Conservation (phyloP, 1,140 invertebrate genomes). For the Yoshiicerus persimilis region DNA sequence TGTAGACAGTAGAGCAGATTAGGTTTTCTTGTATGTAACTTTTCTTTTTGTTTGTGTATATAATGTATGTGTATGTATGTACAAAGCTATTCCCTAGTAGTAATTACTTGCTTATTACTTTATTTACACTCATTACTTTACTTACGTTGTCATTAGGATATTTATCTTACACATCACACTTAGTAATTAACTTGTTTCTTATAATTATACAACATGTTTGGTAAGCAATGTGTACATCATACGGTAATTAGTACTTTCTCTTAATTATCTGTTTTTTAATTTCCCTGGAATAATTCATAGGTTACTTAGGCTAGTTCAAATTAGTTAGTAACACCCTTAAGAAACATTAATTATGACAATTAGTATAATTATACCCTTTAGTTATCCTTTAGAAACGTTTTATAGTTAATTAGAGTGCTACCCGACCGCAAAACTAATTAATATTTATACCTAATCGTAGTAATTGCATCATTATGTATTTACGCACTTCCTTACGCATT, state of each 20-base stretch:
- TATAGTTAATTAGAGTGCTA: neutral
- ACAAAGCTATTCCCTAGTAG: neutral
- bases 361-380: neutral
- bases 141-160: neutral
- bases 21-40: neutral
- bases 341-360: neutral
- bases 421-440: neutral
- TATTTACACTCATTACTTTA: neutral
- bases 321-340: neutral
- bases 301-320: neutral
- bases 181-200: neutral
- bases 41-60: neutral
- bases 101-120: neutral
- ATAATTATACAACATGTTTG: neutral
- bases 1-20: neutral
- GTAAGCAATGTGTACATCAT: neutral
- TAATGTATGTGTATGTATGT: neutral
- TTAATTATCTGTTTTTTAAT: neutral
- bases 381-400: neutral
- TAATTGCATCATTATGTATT: neutral
- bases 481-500: neutral
- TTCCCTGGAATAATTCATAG: neutral
- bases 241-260: no score
- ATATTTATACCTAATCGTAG: neutral
- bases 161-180: conserved; percentile 13